A percentile compares a stretch with the other conserved stretches of the same genome.
Conservation (phyloP, 1,140 invertebrate species). For the Lepidurus packardi region DNA sequence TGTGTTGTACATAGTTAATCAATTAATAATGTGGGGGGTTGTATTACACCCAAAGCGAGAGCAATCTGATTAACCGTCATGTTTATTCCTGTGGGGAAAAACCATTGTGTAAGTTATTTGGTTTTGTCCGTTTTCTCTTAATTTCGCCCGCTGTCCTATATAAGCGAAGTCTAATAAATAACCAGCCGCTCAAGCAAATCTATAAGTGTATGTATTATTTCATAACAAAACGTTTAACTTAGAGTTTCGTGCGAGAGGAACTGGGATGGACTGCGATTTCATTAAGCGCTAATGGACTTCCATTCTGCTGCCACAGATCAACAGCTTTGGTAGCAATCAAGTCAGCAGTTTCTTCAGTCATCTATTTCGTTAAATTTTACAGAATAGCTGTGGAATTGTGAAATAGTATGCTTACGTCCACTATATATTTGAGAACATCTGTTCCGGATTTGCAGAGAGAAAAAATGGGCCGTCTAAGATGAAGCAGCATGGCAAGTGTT, state of each 20-base stretch:
- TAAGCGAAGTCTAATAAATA: conserved; percentile 5
- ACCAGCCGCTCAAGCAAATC: conserved; percentile 19
- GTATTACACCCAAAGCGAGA: conserved; percentile 27
- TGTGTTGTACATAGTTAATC: conserved; percentile 30
- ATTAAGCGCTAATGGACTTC: conserved; percentile 42
- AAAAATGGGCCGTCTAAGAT: conserved; percentile 58
- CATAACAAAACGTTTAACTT: not conserved
- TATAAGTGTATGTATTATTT: conserved; percentile 23
- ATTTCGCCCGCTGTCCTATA: conserved; percentile 8
- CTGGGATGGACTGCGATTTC: conserved; percentile 31
- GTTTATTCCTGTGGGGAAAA: not conserved
- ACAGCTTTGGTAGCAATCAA: conserved; percentile 71
- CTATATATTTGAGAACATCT: conserved; percentile 56
- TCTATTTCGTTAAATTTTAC: conserved; percentile 46
- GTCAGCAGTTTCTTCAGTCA: conserved; percentile 66
- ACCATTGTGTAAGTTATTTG: conserved; percentile 9
- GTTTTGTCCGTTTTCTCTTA: conserved; percentile 28
- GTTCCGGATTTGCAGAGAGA: conserved; percentile 52
- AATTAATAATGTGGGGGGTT: conserved; percentile 26
- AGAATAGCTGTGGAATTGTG: conserved; percentile 33
- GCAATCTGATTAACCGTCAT: conserved; percentile 25
- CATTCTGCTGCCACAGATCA: conserved; percentile 64
- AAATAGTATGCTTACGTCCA: conserved; percentile 52
- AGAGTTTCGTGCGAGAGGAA: conserved; percentile 8
- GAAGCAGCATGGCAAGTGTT: conserved; percentile 63